Conservation (phyloP, 2,113 vertebrate species). For the Herpetotheres cachinnans region DNA sequence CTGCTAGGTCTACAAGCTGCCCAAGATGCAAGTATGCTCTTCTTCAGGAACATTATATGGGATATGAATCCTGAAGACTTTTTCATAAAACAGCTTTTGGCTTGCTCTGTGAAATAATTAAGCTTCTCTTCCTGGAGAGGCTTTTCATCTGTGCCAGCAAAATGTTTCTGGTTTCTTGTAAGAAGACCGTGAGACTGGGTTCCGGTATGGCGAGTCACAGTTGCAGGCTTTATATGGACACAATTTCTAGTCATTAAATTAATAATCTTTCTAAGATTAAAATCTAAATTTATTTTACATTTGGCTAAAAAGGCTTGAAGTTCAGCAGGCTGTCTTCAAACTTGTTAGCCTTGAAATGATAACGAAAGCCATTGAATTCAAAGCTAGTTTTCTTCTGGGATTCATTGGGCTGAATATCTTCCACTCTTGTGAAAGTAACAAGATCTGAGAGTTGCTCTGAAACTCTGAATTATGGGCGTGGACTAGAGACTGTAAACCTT, state of each 20-base stretch:
- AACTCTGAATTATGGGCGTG: constrained; percentile 21
- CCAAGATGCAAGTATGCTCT: neutral
- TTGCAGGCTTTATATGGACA: neutral
- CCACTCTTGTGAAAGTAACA: neutral
- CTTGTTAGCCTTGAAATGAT: neutral
- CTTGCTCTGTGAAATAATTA: constrained; percentile 32
- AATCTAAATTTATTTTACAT: constrained; percentile 12
- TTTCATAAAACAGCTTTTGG: neutral
- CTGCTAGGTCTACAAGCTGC: neutral
- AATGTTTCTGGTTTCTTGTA: constrained; percentile 3
- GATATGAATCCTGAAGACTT: neutral
- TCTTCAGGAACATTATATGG: neutral
- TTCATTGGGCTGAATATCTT: neutral
- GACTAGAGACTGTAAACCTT: constrained; percentile 14
- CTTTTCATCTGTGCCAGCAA: constrained; percentile 11
- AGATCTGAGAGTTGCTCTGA: neutral
- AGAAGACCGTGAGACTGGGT: neutral
- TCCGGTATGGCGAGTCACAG: neutral
- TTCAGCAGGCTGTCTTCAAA: neutral
- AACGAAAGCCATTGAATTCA: neutral
- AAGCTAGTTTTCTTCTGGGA: neutral
- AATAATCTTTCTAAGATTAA: constrained; percentile 1
- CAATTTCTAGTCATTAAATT: constrained; percentile 7
- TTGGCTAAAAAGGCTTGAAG: neutral
- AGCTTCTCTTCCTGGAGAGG: neutral